Evolutionary conservation across 2,113 vertebrate species (phyloP), one percentile per base, ranked within the genome.

Genomic region (Corythornis madagascariensis): DNA sequence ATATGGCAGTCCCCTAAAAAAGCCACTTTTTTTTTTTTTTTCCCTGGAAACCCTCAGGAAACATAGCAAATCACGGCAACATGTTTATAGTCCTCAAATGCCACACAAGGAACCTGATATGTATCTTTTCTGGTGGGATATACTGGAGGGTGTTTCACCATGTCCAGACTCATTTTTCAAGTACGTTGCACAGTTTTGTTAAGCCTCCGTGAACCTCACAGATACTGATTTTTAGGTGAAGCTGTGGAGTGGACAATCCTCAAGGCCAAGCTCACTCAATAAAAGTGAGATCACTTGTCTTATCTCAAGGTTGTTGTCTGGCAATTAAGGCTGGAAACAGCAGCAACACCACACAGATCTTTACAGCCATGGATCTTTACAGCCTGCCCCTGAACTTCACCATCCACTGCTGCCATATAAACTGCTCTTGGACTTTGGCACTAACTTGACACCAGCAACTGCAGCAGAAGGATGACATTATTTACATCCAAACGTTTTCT

Each of bases 81-180:
- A 90, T 98, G 97, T 98, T 98, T 98, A 98, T 88, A 97, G 95
- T 93, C 95, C 80, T 97, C 91, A 96, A 97, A 98, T 96, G 96
- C 97, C 94, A 66, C 93, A 91, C 73, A 70, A 86, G 97, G 96
- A 98, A 97, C 89, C 86, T 81, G 96, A 98, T 97, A 96, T 0
- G 3, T 95, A 81, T 95, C 92, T 94, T 92, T 92, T 96, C 94
- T 76, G 95, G 92, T 94, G 95, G 95, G 95, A 90, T 80, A 87
- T 79, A 96, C 84, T 63, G 65, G 70, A 89, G 96, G 89, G 96
- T 87, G 71, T 84, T 82, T 92, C 83, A 83, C 88, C 5, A 3
- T 17, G 79, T 97, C 96, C 92, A 93, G 83, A 91, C 88, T 95
- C 79, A 90, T 97, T 98, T 97, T 96, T 94, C 94, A 55, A 96